Conservation (phyloP, 2,113 vertebrate genomes). For the Brachypteracias leptosomus region DNA sequence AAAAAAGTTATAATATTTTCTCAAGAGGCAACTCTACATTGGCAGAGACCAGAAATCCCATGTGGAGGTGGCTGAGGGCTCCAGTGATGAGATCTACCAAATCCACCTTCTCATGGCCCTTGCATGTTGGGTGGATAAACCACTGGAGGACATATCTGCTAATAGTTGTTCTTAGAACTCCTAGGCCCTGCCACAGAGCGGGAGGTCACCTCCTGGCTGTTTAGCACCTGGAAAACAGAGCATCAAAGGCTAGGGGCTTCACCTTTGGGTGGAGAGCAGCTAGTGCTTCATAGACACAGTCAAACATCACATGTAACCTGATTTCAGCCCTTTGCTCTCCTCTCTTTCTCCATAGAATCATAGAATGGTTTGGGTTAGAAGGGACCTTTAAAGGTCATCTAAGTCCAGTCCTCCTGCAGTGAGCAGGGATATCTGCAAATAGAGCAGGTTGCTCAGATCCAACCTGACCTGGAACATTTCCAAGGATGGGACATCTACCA, state of each 20-base stretch:
- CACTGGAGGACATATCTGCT: neutral
- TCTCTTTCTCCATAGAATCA: neutral
- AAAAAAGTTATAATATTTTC: neutral
- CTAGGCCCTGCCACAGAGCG: neutral
- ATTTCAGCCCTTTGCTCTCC: neutral
- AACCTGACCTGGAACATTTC: neutral
- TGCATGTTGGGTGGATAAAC: neutral
- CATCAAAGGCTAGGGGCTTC: neutral
- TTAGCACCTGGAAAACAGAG: neutral
- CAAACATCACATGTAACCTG: neutral
- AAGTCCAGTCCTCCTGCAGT: neutral
- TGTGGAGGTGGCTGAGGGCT: neutral
- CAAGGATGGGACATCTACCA: neutral
- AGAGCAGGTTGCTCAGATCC: neutral
- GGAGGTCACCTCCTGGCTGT: neutral
- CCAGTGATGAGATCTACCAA: neutral
- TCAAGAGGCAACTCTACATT: neutral
- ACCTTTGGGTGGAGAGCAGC: neutral
- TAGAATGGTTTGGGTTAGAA: neutral
- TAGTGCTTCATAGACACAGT: neutral
- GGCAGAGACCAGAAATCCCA: rapidly evolving
- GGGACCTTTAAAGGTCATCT: neutral
- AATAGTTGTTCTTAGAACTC: neutral
- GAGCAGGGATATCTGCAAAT: neutral
- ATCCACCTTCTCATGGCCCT: neutral